Evolutionary conservation across 2,797 vertebrate genomes (phyloP), one percentile per base, ranked within the genome.

Genomic region (Lepus townsendii): DNA sequence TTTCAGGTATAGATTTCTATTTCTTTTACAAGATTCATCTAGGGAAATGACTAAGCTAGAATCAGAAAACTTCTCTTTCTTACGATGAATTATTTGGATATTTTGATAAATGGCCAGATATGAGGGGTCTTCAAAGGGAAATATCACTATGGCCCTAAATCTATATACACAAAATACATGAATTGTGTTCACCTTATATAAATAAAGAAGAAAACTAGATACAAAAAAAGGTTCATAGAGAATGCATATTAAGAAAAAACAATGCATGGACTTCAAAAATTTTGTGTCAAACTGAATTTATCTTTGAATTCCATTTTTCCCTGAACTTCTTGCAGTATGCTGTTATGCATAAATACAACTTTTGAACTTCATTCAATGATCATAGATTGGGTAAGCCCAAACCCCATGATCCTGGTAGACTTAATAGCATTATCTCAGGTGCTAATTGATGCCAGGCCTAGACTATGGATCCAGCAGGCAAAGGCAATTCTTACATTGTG

Each of bases 1-100:
- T 91, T 88, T 47, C 38, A 69, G 66, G 52, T 60, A 9, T 47
- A 82, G 38, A 17, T 82, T 91, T 87, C 73, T 90, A 13, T 88
- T 90, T 96, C 72, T 91, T 73, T 91, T 88, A 47, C 84, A 78
- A 83, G 78, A 79, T 19, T 69, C 5, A 78, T 17, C 19, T 75
- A 52, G 27, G 4, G 84, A 87, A 77, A 91, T 78, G 90, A 88
- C n/a, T 66, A 63, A 86, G 27, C 38, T 79, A 63, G 20, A 60
- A 80, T 90, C 73, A 76, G 62, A 26, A 83, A 30, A 84, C 63
- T 47, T 83, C 47, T 87, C 77, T 90, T 47, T 76, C 82, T 73
- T 92, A 79, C 26, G 14, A 27, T 63, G 54, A 90, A 88, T 38
- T 91, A 88, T 94, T 87, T 91, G 80, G 85, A 94, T 95, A 92